Percentiles rank a stretch among this genome's conserved stretches.
These are phyloP conservation scores for Troides aeacus DNA, from an alignment of 2,888 invertebrate species.

Conservation along the genomic window DNA sequence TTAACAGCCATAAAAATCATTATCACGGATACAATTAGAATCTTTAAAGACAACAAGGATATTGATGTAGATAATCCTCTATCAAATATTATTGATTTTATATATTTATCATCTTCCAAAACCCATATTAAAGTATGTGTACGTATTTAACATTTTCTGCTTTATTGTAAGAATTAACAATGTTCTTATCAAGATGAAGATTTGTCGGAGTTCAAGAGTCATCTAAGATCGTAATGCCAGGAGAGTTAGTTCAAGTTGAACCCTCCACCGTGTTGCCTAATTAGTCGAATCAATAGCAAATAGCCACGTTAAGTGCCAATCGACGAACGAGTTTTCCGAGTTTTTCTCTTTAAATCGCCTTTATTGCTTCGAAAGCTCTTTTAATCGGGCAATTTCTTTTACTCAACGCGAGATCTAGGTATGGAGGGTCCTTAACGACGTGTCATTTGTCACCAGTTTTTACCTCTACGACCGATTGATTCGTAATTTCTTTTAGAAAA, in stretches of 20 bases:
- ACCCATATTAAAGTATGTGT: neutral
- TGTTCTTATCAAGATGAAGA: no score
- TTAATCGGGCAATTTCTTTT: conserved; percentile 25
- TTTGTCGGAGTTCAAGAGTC: no score
- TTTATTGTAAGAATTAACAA: neutral
- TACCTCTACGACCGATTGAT: conserved; percentile 9
- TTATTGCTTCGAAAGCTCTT: conserved; percentile 6
- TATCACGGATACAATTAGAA: no score
- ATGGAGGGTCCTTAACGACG: conserved; percentile 19
- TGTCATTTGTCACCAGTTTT: conserved; percentile 24
- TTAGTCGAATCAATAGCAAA: neutral
- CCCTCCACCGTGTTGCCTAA: neutral
- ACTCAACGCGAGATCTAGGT: conserved; percentile 20
- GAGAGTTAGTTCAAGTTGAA: neutral
- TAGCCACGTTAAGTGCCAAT: neutral
- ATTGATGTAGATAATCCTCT: no score
- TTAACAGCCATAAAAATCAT: no score
- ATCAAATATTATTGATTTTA: no score
- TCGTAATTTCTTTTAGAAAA: conserved; percentile 1
- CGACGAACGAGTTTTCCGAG: neutral
- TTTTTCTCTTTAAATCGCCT: conserved; percentile 18
- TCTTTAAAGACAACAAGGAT: no score
- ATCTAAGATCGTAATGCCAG: no score
- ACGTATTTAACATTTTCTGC: neutral
- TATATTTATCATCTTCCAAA: no score